Conservation (phyloP, 1,140 invertebrate genomes). For the Eurosta solidaginis region DNA sequence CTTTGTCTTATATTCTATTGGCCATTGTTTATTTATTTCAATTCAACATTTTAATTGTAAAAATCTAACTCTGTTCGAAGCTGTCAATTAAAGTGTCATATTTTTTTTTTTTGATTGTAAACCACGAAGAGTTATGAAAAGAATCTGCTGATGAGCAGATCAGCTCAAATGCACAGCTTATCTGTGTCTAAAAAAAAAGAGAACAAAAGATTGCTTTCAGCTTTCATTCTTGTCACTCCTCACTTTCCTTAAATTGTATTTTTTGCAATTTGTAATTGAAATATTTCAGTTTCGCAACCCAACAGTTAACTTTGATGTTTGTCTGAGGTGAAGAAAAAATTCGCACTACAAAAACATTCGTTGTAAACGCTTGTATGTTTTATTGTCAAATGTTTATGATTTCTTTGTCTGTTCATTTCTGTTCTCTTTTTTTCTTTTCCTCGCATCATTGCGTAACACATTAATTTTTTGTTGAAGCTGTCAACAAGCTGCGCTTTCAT, state of each 20-base stretch:
- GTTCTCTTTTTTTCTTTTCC: not conserved
- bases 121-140: not conserved
- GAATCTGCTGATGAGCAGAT: not conserved
- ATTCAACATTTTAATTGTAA: not conserved
- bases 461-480: not conserved
- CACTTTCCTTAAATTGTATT: not conserved
- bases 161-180: not conserved
- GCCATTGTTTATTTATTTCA: not conserved
- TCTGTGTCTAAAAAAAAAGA: not conserved
- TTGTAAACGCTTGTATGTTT: not conserved
- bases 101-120: too few species aligned
- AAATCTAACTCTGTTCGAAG: too few species aligned
- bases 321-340: not conserved
- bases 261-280: not conserved
- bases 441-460: not conserved
- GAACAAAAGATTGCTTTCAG: constrained; percentile 13
- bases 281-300: not conserved
- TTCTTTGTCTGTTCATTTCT: not conserved
- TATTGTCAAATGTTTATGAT: not conserved
- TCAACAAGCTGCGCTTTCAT: not conserved
- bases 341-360: not conserved
- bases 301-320: not conserved
- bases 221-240: not conserved
- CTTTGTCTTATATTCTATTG: not conserved
- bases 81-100: not conserved